A percentile compares a stretch with the other conserved stretches of the same genome.
phyloP scores from a whole-genome alignment of 2,113 vertebrate species.

The Malurus elegans region DNA sequence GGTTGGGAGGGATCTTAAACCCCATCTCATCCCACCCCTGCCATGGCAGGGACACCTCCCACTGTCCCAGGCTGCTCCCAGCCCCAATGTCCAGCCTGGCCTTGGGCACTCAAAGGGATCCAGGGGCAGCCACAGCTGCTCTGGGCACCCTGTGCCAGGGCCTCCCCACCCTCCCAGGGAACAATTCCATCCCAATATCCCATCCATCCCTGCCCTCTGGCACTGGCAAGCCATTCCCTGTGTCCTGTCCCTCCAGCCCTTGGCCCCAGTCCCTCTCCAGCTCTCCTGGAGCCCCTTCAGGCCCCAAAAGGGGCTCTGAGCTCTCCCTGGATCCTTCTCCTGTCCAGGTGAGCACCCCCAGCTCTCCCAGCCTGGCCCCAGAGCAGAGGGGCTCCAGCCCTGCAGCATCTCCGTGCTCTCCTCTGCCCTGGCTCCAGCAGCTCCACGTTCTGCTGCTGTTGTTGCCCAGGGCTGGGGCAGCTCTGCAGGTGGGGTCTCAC shows the following conservation, averaged over 20 bases:
- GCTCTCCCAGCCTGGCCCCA: not conserved
- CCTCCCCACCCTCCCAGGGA: rapidly evolving
- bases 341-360: not conserved
- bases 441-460: rapidly evolving
- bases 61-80: rapidly evolving
- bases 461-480: not conserved
- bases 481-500: not conserved
- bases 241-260: no score
- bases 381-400: not conserved
- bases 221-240: no score
- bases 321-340: not conserved
- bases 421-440: not conserved
- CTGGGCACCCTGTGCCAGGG: not conserved
- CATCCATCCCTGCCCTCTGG: not conserved
- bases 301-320: not conserved
- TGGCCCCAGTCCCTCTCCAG: not conserved
- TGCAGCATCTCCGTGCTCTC: rapidly evolving
- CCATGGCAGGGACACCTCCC: not conserved
- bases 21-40: not conserved
- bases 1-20: not conserved
- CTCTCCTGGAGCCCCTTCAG: not conserved
- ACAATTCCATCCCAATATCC: not conserved
- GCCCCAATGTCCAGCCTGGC: rapidly evolving
- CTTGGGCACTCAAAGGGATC: not conserved
- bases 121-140: not conserved